phyloP scores from a whole-genome alignment of 2,888 invertebrate genomes.

The Drosophila maculinotata region DNA sequence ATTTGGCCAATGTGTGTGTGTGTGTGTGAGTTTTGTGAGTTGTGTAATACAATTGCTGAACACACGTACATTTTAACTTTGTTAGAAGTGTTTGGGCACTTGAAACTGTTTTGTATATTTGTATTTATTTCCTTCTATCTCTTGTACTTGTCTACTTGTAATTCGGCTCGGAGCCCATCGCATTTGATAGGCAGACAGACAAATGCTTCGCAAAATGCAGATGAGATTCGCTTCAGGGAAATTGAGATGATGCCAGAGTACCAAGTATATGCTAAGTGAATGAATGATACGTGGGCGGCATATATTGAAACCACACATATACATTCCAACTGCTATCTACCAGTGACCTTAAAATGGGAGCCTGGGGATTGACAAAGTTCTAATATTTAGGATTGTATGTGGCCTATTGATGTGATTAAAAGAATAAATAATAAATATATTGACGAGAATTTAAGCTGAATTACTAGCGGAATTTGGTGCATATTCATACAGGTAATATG shows the following conservation, averaged over 20 bases:
- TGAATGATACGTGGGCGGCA: constrained; percentile 34
- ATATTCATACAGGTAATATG: no score
- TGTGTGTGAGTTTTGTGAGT: background rate
- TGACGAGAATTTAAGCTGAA: no score
- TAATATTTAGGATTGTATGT: background rate
- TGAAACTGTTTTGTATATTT: constrained; percentile 40
- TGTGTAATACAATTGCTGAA: constrained; percentile 47
- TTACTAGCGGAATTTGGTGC: no score
- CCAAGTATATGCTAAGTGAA: constrained; percentile 38
- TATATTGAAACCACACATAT: background rate
- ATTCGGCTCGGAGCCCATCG: constrained; percentile 26
- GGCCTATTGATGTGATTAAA: background rate
- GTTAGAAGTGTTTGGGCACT: constrained; percentile 61
- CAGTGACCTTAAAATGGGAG: background rate
- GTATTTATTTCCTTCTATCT: constrained; percentile 4
- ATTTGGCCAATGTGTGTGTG: constrained; percentile 19
- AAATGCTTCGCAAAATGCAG: constrained; percentile 43
- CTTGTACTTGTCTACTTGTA: constrained; percentile 37
- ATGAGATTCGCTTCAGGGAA: constrained; percentile 27
- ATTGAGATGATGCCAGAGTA: constrained; percentile 9
- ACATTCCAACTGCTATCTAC: background rate
- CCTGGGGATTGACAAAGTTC: background rate
- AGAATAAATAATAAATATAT: background rate
- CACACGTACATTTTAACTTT: constrained; percentile 39
- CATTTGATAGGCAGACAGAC: constrained; percentile 11